Conservation (phyloP, 2,113 vertebrate species). For the Seriola aureovittata region DNA sequence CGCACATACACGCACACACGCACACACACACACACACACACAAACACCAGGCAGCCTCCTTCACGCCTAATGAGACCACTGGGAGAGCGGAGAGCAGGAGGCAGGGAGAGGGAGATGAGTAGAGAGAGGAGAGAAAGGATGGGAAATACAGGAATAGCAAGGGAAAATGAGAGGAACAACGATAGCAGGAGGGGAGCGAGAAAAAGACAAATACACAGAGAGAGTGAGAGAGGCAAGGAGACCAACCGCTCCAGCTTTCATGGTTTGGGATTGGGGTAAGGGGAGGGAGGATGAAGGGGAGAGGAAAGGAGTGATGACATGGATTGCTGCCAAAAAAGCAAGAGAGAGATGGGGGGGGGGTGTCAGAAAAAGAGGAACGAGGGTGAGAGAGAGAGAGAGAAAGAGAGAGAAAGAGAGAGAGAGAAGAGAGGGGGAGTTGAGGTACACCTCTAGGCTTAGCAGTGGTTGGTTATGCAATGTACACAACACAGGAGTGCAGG, state of each 20-base stretch:
- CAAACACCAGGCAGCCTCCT: conserved; percentile 62
- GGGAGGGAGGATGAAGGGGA: not conserved
- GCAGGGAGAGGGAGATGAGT: conserved; percentile 52
- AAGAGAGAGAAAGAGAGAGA: conserved; percentile 4
- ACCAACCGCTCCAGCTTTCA: conserved; percentile 44
- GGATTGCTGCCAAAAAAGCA: conserved; percentile 56
- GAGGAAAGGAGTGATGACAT: conserved; percentile 45
- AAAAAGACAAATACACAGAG: conserved; percentile 28
- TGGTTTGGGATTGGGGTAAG: conserved; percentile 35
- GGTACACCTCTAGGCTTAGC: conserved; percentile 51
- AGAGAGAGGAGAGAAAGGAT: conserved; percentile 32
- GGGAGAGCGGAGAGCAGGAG: conserved; percentile 71
- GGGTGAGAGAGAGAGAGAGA: conserved; percentile 19
- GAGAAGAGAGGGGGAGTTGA: conserved; percentile 25
- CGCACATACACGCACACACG: conserved; percentile 41
- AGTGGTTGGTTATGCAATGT: conserved; percentile 71
- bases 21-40: conserved; percentile 37
- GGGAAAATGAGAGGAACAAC: conserved; percentile 26
- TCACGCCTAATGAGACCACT: conserved; percentile 79
- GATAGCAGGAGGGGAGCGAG: conserved; percentile 6
- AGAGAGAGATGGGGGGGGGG: conserved; percentile 15
- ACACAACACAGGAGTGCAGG: conserved; percentile 56
- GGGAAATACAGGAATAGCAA: conserved; percentile 45
- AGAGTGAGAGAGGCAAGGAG: conserved; percentile 16
- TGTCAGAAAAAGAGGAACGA: conserved; percentile 38